Percentiles rank a stretch among this genome's conserved stretches.
These are phyloP conservation scores for Sitta europaea DNA, from an alignment of 2,113 vertebrate species.

Conservation along the genomic window DNA sequence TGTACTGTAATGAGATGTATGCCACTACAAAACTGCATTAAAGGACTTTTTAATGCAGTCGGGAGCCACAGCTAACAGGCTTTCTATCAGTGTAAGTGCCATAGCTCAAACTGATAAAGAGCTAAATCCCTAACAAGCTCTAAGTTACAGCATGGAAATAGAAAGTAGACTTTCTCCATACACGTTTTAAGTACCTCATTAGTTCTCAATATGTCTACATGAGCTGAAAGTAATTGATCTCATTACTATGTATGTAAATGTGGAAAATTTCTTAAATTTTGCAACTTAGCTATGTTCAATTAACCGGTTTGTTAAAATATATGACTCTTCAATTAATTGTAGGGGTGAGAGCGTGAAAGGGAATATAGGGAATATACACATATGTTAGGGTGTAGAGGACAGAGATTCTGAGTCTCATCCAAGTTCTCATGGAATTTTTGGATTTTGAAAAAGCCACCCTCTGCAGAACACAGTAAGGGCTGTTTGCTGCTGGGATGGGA, in stretches of 20 bases:
- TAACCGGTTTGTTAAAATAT: slow-evolving; percentile 38
- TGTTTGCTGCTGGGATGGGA: not conserved
- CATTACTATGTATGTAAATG: slow-evolving; percentile 46
- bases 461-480: rapidly evolving
- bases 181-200: slow-evolving; percentile 68
- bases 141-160: slow-evolving; percentile 51
- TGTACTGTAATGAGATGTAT: slow-evolving; percentile 51
- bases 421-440: not conserved
- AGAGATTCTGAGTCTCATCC: not conserved
- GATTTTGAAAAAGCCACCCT: not conserved
- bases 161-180: slow-evolving; percentile 48
- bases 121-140: slow-evolving; percentile 64
- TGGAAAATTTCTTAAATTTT: slow-evolving; percentile 50
- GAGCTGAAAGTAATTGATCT: slow-evolving; percentile 62
- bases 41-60: slow-evolving; percentile 58
- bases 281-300: slow-evolving; percentile 35
- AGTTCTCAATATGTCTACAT: slow-evolving; percentile 58
- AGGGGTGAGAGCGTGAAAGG: not conserved
- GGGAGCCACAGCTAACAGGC: slow-evolving; percentile 49
- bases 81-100: slow-evolving; percentile 57
- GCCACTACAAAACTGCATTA: slow-evolving; percentile 53
- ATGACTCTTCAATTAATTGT: slow-evolving; percentile 18
- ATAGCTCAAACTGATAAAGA: slow-evolving; percentile 65
- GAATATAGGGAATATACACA: slow-evolving; percentile 13
- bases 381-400: not conserved